Evolutionary conservation across 2,113 vertebrate genomes (phyloP), one percentile per base, ranked within the genome.

Genomic region (Rissa tridactyla): DNA sequence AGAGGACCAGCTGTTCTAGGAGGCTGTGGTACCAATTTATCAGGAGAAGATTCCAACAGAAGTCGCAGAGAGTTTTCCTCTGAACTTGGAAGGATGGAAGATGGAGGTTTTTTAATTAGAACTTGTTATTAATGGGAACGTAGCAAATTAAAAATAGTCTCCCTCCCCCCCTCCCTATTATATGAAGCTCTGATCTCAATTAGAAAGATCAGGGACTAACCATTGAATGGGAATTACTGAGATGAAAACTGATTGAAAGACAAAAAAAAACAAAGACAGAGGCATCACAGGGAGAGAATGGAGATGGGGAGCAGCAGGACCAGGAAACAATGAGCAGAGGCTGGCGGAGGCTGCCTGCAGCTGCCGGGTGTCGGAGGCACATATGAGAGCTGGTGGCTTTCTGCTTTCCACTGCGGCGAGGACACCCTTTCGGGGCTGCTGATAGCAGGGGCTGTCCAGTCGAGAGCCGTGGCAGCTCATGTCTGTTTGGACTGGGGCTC

Each of bases 101-200:
- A 97, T 90, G 96, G 92, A 97, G 95, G 88, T 85, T 94, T 98
- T 98, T 98, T 98, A 98, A 98, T 98, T 98, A 98, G 98, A 98
- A 98, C 94, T 97, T 97, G 97, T 98, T 98, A 98, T 98, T 98
- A 98, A 98, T 97, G 97, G 96, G 97, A 98, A 97, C 42, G 88
- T 97, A 97, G 97, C 97, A 98, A 98, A 98, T 98, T 98, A 98
- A 98, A 98, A 98, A 94, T 97, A 98, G 98, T 88, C 94, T 92
- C 92, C 92, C 92, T 76, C 61, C 97, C 94, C 97, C 91, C 85
- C 80, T 90, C 79, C 89, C 96, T 91, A 96, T 97, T 98, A 97
- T 96, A 98, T 61, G 93, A 98, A 97, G 96, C 98, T 97, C 97
- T 98, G 98, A 98, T 98, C 98, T 98, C 98, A 98, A 98, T 98